phyloP scores from a whole-genome alignment of 2,113 vertebrate species.

The Shinisaurus crocodilurus region DNA sequence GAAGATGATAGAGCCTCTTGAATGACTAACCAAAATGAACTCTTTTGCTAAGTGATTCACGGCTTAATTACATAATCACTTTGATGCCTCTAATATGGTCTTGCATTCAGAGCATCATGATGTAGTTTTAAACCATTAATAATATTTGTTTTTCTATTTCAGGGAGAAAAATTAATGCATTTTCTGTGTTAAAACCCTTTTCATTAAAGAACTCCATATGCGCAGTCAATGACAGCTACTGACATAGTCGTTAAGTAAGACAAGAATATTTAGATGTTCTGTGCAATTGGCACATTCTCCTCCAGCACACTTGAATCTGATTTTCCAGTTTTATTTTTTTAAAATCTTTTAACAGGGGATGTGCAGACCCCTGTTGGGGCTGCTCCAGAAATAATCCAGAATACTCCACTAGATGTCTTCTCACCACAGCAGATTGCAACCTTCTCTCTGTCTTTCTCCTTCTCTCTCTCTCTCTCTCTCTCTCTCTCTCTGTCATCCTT shows the following conservation, averaged over 20 bases:
- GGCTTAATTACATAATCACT: not conserved
- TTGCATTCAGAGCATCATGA: not conserved
- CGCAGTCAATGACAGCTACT: not conserved
- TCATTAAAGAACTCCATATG: not conserved
- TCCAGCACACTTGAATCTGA: not conserved
- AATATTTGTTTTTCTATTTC: slow-evolving; percentile 7
- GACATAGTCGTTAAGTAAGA: not conserved
- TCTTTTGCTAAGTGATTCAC: not conserved
- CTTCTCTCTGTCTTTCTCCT: not conserved
- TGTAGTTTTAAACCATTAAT: not conserved
- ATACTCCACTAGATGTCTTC: not conserved
- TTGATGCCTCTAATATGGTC: not conserved
- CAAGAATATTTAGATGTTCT: not conserved
- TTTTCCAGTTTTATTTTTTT: not conserved
- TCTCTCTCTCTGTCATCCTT: too few relatives aligned
- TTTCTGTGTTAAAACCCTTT: not conserved
- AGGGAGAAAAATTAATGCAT: not conserved
- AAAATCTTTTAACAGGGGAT: not conserved
- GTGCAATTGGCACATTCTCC: too few relatives aligned
- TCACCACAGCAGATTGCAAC: not conserved
- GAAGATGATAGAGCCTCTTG: too few relatives aligned
- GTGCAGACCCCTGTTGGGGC: not conserved
- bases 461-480: too few relatives aligned
- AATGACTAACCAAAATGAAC: not conserved
- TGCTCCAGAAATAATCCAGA: not conserved